These are phyloP conservation scores for Aldabrachelys gigantea DNA, from an alignment of 2,113 vertebrate genomes.

Conservation along the genomic window DNA sequence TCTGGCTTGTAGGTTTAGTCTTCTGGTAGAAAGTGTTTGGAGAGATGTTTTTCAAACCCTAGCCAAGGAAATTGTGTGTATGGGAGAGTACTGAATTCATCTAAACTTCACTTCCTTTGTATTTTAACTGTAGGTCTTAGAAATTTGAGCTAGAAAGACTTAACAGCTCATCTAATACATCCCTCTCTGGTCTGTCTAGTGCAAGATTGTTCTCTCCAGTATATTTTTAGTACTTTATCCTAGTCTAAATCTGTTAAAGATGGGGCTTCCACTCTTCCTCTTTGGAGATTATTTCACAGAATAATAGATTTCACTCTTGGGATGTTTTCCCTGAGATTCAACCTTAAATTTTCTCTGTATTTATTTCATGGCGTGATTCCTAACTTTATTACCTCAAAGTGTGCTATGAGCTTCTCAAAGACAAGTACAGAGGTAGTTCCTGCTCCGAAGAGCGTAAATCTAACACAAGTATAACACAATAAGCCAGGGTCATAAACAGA, in stretches of 20 bases:
- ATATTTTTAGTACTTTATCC: neutral
- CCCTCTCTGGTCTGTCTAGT: neutral
- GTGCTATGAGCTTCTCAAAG: neutral
- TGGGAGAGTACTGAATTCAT: neutral
- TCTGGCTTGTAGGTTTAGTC: neutral
- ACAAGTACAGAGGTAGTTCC: neutral
- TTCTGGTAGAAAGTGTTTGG: rapidly evolving
- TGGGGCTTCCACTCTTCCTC: neutral
- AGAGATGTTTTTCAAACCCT: neutral
- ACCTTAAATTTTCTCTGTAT: neutral
- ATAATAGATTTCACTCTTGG: neutral
- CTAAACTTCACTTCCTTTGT: neutral
- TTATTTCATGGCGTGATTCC: neutral
- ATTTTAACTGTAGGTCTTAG: neutral
- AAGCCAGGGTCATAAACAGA: neutral
- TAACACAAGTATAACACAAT: neutral
- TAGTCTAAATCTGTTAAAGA: neutral
- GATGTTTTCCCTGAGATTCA: neutral
- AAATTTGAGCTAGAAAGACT: neutral
- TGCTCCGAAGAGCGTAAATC: neutral
- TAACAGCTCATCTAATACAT: neutral
- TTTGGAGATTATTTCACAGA: no score
- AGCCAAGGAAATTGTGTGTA: neutral
- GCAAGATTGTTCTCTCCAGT: neutral
- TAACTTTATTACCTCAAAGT: neutral